These are phyloP conservation scores for Callyntrura guangdongensis DNA, from an alignment of 2,888 invertebrate genomes.

Conservation along the genomic window DNA sequence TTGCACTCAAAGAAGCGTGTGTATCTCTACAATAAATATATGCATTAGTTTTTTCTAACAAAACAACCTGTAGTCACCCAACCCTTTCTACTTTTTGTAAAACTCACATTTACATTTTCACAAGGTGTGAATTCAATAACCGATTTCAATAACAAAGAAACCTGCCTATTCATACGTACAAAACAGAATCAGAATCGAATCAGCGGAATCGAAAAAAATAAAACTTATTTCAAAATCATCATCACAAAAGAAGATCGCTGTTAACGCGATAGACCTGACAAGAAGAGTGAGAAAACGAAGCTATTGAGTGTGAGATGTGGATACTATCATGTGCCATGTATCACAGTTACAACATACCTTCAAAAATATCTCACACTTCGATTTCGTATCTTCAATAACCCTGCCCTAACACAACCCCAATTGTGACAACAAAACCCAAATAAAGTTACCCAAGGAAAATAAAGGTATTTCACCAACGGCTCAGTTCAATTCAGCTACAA, in stretches of 20 bases:
- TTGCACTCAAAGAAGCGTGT: too few relatives aligned
- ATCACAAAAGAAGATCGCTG: constrained; percentile 35
- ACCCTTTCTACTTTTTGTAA: neutral
- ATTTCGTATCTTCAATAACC: neutral
- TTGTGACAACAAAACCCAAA: neutral
- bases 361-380: neutral
- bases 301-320: neutral
- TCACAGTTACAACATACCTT: neutral
- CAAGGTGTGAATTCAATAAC: constrained; percentile 46
- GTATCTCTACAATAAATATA: too few relatives aligned
- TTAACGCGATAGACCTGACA: constrained; percentile 17
- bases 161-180: neutral
- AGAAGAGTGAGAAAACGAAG: constrained; percentile 9
- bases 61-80: constrained; percentile 39
- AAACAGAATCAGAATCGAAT: constrained; percentile 25
- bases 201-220: constrained; percentile 1
- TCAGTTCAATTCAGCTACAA: neutral
- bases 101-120: constrained; percentile 4
- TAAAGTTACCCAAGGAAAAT: constrained; percentile 32
- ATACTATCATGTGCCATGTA: neutral
- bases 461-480: neutral
- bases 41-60: constrained; percentile 3
- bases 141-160: constrained; percentile 48
- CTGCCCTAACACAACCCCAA: neutral
- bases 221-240: constrained; percentile 30